Conservation (phyloP, 2,888 invertebrate species). For the Microctonus aethiopoides region DNA sequence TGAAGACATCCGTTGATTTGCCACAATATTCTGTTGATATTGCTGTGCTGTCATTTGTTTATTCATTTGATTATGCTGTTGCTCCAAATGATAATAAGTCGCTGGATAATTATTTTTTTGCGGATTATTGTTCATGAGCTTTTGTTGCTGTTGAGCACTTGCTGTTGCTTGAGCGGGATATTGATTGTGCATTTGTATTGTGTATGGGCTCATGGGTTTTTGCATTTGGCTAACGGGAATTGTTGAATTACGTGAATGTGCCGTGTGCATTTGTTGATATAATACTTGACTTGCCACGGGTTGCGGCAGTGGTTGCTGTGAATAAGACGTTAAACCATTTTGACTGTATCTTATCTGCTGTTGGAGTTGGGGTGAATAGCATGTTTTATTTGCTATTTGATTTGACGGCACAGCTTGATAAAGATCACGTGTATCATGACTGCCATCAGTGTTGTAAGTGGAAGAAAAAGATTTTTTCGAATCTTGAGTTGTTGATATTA, state of each 20-base stretch:
- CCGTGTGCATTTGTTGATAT: conserved; percentile 57
- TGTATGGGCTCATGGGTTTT: conserved; percentile 62
- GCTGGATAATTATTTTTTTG: conserved; percentile 56
- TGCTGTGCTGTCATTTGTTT: conserved; percentile 61
- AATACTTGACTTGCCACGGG: not conserved
- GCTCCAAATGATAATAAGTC: conserved; percentile 60
- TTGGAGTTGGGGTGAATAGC: conserved; percentile 53
- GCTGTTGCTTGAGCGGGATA: no score
- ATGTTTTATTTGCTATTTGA: conserved; percentile 43
- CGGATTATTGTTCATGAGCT: conserved; percentile 53
- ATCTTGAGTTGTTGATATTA: conserved; percentile 50
- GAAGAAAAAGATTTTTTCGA: conserved; percentile 46
- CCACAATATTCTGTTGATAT: conserved; percentile 60
- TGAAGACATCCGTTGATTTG: conserved; percentile 53
- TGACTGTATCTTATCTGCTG: conserved; percentile 58
- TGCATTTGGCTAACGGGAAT: conserved; percentile 57
- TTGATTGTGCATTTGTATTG: conserved; percentile 56
- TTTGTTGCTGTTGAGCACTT: conserved; percentile 56
- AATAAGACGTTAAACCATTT: conserved; percentile 54
- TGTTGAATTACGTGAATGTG: conserved; percentile 57
- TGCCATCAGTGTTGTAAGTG: conserved; percentile 46
- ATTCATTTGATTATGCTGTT: conserved; percentile 65
- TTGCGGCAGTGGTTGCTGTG: conserved; percentile 38
- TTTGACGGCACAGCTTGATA: conserved; percentile 43
- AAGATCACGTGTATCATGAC: conserved; percentile 51